phyloP scores from a whole-genome alignment of 2,888 invertebrate genomes.

The Drosophila kuntzei region DNA sequence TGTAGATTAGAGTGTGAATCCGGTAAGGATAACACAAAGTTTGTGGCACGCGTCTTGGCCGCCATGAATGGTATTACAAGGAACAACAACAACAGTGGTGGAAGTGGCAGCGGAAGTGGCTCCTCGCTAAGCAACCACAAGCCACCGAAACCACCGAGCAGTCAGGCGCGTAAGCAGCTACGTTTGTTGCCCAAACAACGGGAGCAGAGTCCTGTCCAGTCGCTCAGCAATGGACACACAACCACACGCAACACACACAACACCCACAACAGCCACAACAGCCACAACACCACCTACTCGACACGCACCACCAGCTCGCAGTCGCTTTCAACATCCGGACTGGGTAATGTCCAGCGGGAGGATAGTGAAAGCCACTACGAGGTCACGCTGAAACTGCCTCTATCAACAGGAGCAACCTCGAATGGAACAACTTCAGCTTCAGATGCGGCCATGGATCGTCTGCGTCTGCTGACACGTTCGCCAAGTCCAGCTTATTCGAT shows the following conservation, averaged over 20 bases:
- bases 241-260: constrained; percentile 35
- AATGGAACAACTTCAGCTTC: constrained; percentile 3
- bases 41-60: constrained; percentile 77
- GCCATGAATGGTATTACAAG: constrained; percentile 74
- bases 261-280: constrained; percentile 11
- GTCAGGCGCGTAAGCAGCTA: constrained; percentile 79
- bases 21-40: constrained; percentile 63
- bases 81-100: constrained; percentile 46
- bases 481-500: constrained; percentile 87
- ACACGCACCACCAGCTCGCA: constrained; percentile 53
- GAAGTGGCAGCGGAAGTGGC: constrained; percentile 64
- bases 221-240: constrained; percentile 58
- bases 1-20: constrained; percentile 39
- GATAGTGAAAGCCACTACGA: constrained; percentile 65
- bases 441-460: constrained; percentile 62
- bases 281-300: constrained; percentile 19
- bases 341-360: constrained; percentile 52
- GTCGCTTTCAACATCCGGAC: constrained; percentile 60
- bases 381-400: constrained; percentile 75
- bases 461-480: constrained; percentile 85
- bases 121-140: constrained; percentile 71
- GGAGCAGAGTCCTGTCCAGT: constrained; percentile 72
- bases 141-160: constrained; percentile 83
- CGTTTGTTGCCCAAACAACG: constrained; percentile 75
- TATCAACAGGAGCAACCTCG: constrained; percentile 47